Evolutionary conservation across 2,888 invertebrate genomes (phyloP).

Genomic region (Periphyllus acericola): DNA sequence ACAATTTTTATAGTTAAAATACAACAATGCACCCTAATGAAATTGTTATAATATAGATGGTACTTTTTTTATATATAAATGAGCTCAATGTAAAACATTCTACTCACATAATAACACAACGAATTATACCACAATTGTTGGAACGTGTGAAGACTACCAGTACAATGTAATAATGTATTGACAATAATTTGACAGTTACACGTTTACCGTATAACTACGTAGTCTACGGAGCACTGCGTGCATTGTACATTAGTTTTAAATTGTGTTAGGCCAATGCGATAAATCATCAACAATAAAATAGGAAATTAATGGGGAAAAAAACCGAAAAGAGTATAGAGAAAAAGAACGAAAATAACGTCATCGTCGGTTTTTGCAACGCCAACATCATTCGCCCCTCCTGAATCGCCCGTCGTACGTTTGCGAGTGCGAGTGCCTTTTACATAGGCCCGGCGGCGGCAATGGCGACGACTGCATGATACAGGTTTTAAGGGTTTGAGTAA

Average conservation of each 20-base stretch:
- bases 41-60: no score
- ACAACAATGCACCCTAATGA: no score
- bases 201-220: not conserved
- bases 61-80: no score
- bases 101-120: no score
- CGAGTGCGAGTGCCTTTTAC: not conserved
- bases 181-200: not conserved
- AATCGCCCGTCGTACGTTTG: not conserved
- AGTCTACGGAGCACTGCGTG: not conserved
- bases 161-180: not conserved
- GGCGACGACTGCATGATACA: not conserved
- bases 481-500: constrained; percentile 34
- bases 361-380: not conserved
- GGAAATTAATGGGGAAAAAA: constrained; percentile 9
- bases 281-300: not conserved
- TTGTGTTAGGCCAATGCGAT: not conserved
- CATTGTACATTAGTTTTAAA: not conserved
- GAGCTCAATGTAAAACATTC: no score
- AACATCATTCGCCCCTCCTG: not conserved
- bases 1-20: no score
- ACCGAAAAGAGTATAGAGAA: not conserved
- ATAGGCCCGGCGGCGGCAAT: not conserved
- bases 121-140: not conserved
- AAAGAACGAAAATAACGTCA: not conserved
- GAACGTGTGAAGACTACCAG: not conserved